Percentiles rank a stretch among this genome's conserved stretches.
phyloP scores from a whole-genome alignment of 2,797 vertebrate genomes.

The Serranus cabrilla region DNA sequence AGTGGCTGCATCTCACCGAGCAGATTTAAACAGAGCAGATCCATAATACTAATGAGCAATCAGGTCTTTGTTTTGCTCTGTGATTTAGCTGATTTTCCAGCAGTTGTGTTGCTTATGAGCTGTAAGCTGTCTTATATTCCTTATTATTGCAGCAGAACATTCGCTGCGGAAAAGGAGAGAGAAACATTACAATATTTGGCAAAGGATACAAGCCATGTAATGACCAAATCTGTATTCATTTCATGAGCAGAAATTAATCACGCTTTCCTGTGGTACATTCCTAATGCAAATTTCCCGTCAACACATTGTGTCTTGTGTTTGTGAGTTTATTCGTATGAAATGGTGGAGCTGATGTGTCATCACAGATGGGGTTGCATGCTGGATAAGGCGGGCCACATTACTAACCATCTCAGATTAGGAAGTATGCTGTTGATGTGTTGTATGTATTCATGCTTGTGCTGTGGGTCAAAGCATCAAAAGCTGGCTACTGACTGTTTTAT shows the following conservation, averaged over 20 bases:
- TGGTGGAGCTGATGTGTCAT: slow-evolving; percentile 81
- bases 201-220: slow-evolving; percentile 81
- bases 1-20: slow-evolving; percentile 75
- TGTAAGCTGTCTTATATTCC: slow-evolving; percentile 81
- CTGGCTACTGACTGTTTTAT: slow-evolving; percentile 70
- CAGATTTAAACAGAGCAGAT: slow-evolving; percentile 79
- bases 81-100: slow-evolving; percentile 78
- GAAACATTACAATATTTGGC: slow-evolving; percentile 86
- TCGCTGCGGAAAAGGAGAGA: slow-evolving; percentile 60
- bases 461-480: slow-evolving; percentile 78
- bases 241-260: slow-evolving; percentile 84
- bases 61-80: slow-evolving; percentile 80
- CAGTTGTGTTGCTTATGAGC: slow-evolving; percentile 78
- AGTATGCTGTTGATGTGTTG: slow-evolving; percentile 79
- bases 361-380: slow-evolving; percentile 82
- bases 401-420: slow-evolving; percentile 81
- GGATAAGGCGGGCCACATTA: slow-evolving; percentile 72
- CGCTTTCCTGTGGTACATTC: slow-evolving; percentile 77
- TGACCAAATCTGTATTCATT: slow-evolving; percentile 89
- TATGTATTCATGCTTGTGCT: slow-evolving; percentile 81
- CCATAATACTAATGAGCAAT: slow-evolving; percentile 87
- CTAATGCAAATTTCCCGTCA: slow-evolving; percentile 82
- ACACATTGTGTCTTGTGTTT: slow-evolving; percentile 71
- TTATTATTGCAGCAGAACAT: slow-evolving; percentile 82
- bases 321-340: slow-evolving; percentile 83